Percentiles rank a stretch among this genome's conserved stretches.
Evolutionary conservation across 2,113 vertebrate genomes (phyloP).

Genomic region (Sebastes fasciatus): DNA sequence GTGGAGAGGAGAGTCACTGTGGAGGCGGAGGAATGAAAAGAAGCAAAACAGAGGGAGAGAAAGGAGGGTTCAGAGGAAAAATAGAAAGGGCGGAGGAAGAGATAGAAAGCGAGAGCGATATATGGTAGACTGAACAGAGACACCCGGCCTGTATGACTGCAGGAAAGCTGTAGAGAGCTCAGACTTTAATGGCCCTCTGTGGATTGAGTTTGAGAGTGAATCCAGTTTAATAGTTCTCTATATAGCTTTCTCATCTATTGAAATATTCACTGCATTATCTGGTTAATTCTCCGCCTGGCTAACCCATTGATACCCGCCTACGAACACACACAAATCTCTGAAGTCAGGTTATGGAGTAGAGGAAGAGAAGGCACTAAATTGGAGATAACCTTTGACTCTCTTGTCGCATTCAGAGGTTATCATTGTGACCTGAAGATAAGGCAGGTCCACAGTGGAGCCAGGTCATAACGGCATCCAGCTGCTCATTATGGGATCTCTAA

Average conservation of each 20-base stretch:
- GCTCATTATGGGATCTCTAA: slow-evolving; percentile 12
- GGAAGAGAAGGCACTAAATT: slow-evolving; percentile 1
- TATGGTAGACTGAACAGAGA: slow-evolving; percentile 18
- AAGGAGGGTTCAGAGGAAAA: slow-evolving; percentile 21
- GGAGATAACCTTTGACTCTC: slow-evolving; percentile 37
- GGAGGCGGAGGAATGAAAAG: slow-evolving; percentile 16
- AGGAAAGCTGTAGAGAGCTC: slow-evolving; percentile 12
- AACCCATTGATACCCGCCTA: not conserved
- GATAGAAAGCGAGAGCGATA: slow-evolving; percentile 26
- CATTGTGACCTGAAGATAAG: slow-evolving; percentile 11
- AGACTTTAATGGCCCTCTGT: slow-evolving; percentile 22
- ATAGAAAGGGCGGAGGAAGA: slow-evolving; percentile 16
- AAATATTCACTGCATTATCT: slow-evolving; percentile 25
- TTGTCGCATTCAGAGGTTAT: not conserved
- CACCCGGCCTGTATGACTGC: not conserved
- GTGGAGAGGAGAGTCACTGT: slow-evolving; percentile 4
- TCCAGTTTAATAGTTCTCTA: not conserved
- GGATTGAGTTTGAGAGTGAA: slow-evolving; percentile 31
- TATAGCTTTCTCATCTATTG: slow-evolving; percentile 6
- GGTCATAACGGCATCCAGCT: not conserved
- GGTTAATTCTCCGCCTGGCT: not conserved
- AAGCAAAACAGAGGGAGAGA: slow-evolving; percentile 1
- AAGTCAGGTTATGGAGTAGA: not conserved
- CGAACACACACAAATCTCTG: not conserved
- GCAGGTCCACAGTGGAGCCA: not conserved